phyloP scores from a whole-genome alignment of 1,140 invertebrate species.

The Euglossa dilemma region DNA sequence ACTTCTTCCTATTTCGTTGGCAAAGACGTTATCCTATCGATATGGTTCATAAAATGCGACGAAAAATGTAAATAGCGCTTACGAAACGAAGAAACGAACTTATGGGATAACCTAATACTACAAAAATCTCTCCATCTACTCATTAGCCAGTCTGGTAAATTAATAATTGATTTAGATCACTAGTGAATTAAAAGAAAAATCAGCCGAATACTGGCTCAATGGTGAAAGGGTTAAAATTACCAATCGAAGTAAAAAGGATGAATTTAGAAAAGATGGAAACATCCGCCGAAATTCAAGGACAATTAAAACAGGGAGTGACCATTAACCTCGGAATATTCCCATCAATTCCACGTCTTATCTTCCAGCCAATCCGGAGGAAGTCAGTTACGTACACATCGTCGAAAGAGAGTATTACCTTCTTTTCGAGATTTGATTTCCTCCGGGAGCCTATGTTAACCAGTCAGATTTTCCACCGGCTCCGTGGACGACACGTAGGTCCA shows the following conservation, averaged over 20 bases:
- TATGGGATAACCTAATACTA: no score
- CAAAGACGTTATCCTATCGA: no score
- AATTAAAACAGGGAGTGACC: neutral
- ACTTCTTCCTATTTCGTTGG: no score
- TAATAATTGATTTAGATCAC: no score
- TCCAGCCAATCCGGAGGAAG: neutral
- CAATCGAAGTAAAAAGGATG: neutral
- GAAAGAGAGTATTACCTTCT: neutral
- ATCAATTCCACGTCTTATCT: neutral
- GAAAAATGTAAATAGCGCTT: no score
- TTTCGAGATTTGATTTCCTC: conserved; percentile 6
- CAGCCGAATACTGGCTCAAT: no score
- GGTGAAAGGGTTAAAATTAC: no score
- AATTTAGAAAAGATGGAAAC: neutral
- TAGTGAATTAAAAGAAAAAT: no score
- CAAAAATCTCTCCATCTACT: no score
- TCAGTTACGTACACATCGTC: neutral
- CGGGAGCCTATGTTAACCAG: neutral
- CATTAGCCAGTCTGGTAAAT: no score
- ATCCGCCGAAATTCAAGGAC: neutral
- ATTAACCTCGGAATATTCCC: neutral
- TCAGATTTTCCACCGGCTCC: neutral
- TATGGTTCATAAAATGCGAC: no score
- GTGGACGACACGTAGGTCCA: neutral
- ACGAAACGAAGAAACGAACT: no score